Base-by-base conservation (phyloP, 2,113 vertebrate genomes). In the Lycaon pictus region DNA sequence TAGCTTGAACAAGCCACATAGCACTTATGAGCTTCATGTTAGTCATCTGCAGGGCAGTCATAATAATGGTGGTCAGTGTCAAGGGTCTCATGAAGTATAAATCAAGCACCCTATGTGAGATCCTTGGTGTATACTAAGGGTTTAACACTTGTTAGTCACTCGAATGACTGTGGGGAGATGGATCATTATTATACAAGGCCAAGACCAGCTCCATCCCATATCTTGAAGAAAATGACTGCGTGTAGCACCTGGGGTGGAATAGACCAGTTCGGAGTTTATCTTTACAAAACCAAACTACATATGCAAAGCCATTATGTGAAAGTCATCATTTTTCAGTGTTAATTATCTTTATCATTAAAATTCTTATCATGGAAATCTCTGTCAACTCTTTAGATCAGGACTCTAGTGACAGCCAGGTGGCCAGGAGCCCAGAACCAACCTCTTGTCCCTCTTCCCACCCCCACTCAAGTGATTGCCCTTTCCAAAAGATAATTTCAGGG, bases 241-340 rank as follows among this genome's bases (percentile, higher is more conserved):
- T 53, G 1, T 5, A 88, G 62, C 32, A 69, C 11, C 11, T 29
- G 43, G 29, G 10, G 0, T 77, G 6, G 32, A 74, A 91, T 35
- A 82, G 16, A 71, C 55, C 53, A 25, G n/a, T 79, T 85, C 32
- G 77, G 79, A 63, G 53, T 93, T 93, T 63, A 88, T 67, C 32
- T 82, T 91, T 89, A 32, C 5, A 72, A 83, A 96, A 84, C 7
- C 8, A 82, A 82, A 56, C 27, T 19, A 3, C 74, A 69, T 32
- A 83, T 62, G 32, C 48, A 93, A 90, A 91, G 16, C 7, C 55
- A 51, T 74, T 74, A 90, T 74, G 19, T 2, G 19, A 93, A 92
- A 96, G 48, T 29, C 65, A 82, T 11, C 43, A 65, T 91, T 65
- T 84, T 86, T 82, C 23, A 71, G 6, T 79, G 92, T 93, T 76